Evolutionary conservation across 2,888 invertebrate genomes (phyloP), one percentile per base, ranked within the genome.

Genomic region (Lithophane socia): DNA sequence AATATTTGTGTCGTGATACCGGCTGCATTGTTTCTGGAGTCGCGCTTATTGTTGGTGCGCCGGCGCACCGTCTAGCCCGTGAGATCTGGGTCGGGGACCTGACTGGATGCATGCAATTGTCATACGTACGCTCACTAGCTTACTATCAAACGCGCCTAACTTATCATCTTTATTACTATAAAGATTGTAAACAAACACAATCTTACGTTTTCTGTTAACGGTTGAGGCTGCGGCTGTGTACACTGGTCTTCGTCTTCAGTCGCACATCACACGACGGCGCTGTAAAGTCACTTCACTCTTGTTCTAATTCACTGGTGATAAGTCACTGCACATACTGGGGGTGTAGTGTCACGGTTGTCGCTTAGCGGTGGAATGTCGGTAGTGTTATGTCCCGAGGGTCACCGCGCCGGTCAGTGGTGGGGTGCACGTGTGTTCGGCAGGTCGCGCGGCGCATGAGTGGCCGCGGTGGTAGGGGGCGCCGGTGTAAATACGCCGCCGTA

Each of bases 391-490:
- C 87, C 92, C 91, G 92, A 91, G 93, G 93, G 93, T 94, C 92
- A 90, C 90, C 89, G 91, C 90, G 91, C 88, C 89, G 91, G 91
- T 90, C 87, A 87, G 91, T 94, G 92, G 95, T 94, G 94, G 94
- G 94, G 94, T 92, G 93, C 92, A 95, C 96, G 96, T 96, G 96
- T 96, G 95, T 88, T 94, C 95, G 80, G 94, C 91, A 91, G 93
- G 93, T 94, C 95, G 94, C 88, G 93, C 95, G 92, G 96, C 94
- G 96, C 96, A 96, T 96, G 95, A 96, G 96, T 96, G 96, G 92
- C 94, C 90, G 92, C 91, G 92, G 95, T 96, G 96, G 96, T 94
- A 96, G 96, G 95, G 96, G 96, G 94, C 95, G 94, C 93, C 94
- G 94, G 94, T 92, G 96, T 96, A 96, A 96, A 96, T 96, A 96